Conservation (phyloP, 2,888 invertebrate genomes). For the Patella caerulea region DNA sequence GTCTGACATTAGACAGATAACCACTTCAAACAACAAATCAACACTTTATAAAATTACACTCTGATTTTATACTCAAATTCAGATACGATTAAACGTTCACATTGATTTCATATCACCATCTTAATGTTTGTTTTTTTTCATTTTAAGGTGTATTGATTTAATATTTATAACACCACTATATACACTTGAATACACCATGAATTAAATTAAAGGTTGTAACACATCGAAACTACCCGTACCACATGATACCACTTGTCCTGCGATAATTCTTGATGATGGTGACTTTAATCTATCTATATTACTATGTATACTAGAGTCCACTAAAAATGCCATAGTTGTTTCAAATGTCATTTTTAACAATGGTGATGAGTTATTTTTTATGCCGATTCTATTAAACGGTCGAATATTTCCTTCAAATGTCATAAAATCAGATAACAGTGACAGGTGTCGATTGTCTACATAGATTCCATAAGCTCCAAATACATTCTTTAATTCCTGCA, state of each 20-base stretch:
- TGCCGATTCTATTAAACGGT: conserved; percentile 91
- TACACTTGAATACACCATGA: neutral
- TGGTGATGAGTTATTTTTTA: conserved; percentile 92
- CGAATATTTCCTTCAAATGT: conserved; percentile 91
- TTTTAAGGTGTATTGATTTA: neutral
- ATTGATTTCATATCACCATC: too few species aligned
- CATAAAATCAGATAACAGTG: conserved; percentile 97
- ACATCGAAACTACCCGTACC: conserved; percentile 86
- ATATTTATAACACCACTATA: too few species aligned
- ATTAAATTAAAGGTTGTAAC: conserved; percentile 42
- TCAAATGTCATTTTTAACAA: conserved; percentile 99
- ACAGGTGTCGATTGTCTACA: conserved; percentile 93
- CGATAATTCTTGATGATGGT: conserved; percentile 88
- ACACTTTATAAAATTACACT: too few species aligned
- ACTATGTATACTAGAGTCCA: conserved; percentile 81
- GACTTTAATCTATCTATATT: conserved; percentile 83
- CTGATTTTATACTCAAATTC: too few species aligned
- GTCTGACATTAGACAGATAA: too few species aligned
- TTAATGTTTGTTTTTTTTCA: neutral
- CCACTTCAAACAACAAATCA: too few species aligned
- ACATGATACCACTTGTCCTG: conserved; percentile 83
- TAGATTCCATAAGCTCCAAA: conserved; percentile 97
- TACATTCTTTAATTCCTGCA: conserved; percentile 90
- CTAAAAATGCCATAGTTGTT: conserved; percentile 88
- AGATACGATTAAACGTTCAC: too few species aligned